These are phyloP conservation scores for Euplexia lucipara DNA, from an alignment of 2,888 invertebrate species.

Conservation along the genomic window DNA sequence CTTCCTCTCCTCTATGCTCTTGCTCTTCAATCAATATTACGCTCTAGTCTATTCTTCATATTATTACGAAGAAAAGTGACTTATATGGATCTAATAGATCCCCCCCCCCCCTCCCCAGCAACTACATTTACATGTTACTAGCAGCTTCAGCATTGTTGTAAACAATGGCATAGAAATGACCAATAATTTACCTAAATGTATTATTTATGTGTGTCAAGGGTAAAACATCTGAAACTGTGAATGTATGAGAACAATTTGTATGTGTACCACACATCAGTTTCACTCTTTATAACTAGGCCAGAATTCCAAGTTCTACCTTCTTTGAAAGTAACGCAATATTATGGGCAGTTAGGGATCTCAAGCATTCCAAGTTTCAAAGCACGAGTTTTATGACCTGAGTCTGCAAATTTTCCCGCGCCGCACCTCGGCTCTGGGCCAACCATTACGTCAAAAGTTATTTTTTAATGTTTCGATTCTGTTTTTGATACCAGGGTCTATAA, in stretches of 20 bases:
- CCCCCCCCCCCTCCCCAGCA: no score
- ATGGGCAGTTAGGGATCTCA: not conserved
- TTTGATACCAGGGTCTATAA: no score
- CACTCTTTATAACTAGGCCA: not conserved
- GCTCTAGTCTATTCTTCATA: not conserved
- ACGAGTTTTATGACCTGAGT: no score
- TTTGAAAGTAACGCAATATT: not conserved
- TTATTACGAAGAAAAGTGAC: no score
- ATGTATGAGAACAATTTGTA: slow-evolving; percentile 15
- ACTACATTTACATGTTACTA: not conserved
- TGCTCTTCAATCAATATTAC: not conserved
- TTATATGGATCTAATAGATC: no score
- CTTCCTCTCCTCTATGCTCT: no score
- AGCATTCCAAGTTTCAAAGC: not conserved
- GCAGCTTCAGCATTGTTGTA: not conserved
- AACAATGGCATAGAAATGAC: slow-evolving; percentile 7
- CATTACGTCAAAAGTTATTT: not conserved
- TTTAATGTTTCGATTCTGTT: not conserved
- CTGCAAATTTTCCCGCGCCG: not conserved
- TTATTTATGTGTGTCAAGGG: slow-evolving; percentile 35
- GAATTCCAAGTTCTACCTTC: not conserved
- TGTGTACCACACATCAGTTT: not conserved
- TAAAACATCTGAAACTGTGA: not conserved
- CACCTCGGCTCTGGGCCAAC: not conserved
- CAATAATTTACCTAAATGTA: slow-evolving; percentile 5